Percentiles rank a stretch among this genome's conserved stretches.
These are phyloP conservation scores for Formica selysi DNA, from an alignment of 1,140 invertebrate genomes.

Conservation along the genomic window DNA sequence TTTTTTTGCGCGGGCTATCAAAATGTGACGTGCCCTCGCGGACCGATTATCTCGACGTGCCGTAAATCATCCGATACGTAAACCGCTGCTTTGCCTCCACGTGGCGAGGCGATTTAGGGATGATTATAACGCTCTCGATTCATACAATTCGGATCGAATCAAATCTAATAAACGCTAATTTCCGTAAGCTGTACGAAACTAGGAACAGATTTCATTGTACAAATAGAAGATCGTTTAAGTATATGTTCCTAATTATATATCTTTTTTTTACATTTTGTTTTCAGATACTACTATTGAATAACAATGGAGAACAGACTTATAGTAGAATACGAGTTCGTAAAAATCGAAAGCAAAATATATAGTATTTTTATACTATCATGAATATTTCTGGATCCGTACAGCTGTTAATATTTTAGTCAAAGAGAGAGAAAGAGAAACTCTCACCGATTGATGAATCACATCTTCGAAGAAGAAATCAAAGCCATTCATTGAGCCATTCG, in stretches of 20 bases:
- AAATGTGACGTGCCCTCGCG: slow-evolving; percentile 69
- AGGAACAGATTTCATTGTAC: neutral
- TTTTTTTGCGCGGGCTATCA: slow-evolving; percentile 70
- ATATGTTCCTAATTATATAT: neutral
- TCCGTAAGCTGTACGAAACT: neutral
- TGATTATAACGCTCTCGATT: neutral
- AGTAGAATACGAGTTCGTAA: neutral
- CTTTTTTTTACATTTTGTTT: neutral
- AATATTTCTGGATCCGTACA: neutral
- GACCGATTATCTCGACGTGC: slow-evolving; percentile 69
- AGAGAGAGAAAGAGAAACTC: neutral
- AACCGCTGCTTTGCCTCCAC: slow-evolving; percentile 59
- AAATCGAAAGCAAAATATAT: neutral
- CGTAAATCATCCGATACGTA: slow-evolving; percentile 71
- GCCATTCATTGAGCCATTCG: neutral
- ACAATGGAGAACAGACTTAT: neutral
- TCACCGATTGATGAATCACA: neutral
- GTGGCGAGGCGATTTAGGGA: slow-evolving; percentile 57
- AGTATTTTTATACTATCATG: neutral
- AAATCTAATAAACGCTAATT: neutral
- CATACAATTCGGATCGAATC: neutral
- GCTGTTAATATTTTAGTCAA: neutral
- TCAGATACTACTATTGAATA: slow-evolving; percentile 10
- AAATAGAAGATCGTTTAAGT: neutral
- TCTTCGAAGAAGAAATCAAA: neutral